Evolutionary conservation across 2,797 vertebrate genomes (phyloP), one percentile per base, ranked within the genome.

Genomic region (Malacoraja senta): DNA sequence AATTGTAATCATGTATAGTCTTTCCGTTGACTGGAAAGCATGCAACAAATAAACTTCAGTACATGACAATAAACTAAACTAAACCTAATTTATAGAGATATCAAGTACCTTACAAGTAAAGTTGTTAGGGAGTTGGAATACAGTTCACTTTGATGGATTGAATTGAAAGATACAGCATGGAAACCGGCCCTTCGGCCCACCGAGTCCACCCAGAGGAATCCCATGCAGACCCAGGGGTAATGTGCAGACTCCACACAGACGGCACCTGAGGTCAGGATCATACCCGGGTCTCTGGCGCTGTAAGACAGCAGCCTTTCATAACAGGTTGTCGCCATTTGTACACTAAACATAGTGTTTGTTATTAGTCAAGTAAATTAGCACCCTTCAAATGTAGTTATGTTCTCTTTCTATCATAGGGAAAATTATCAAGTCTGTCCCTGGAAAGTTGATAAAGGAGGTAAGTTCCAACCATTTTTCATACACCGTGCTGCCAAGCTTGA

Each of bases 361-460:
- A 32, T 13, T 35, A 19, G 32, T 17, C 12, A 35, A 79, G 58
- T 63, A 17, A 88, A 88, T 84, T 32, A 68, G n/a, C 17, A 0
- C 8, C n/a, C 15, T 32, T 93, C 58, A 68, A 72, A 53, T 32
- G 19, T 29, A 35, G 44, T 53, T 53, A 29, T 83, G 32, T 79
- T 95, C 93, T 94, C 1, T 94, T 95, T 94, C 94, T 80, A 94
- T 95, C 95, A 0, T 95, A 99, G 98, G 98, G 12, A 99, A 98
- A 95, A 99, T 99, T 91, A 98, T 99, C 96, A 99, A 99, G 95
- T 98, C 98, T 79, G 98, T 99, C 86, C 98, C 98, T 19, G 98
- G 98, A 94, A 99, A 99, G 94, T 95, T 99, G 94, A 99, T 99
- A 44, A 99, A 99, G 95, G 98, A 99, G 97, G 98, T 98, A 94